Evolutionary conservation across 2,888 invertebrate genomes (phyloP).

Genomic region (Athetis lepigone): DNA sequence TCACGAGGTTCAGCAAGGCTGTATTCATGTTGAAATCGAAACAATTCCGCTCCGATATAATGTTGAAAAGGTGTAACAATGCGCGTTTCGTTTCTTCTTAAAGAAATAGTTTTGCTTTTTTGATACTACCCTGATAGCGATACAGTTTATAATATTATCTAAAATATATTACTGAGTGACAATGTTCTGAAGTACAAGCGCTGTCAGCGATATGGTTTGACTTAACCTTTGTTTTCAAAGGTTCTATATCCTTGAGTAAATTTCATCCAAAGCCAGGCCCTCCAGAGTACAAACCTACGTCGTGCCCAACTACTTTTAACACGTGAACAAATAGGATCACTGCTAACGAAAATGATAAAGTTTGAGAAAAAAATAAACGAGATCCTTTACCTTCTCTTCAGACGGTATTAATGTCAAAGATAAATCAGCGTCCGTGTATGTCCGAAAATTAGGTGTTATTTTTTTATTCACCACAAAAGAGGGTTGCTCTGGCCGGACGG

Average conservation of each 20-base stretch:
- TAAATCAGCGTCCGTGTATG: conserved; percentile 68
- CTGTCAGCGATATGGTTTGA: conserved; percentile 12
- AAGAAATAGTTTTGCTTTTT: conserved; percentile 32
- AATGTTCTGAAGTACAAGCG: background rate
- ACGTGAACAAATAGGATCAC: conserved; percentile 61
- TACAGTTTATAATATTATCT: conserved; percentile 21
- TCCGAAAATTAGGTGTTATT: conserved; percentile 68
- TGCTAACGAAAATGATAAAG: conserved; percentile 56
- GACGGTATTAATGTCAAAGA: conserved; percentile 69
- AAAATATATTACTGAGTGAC: background rate
- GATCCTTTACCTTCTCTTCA: conserved; percentile 66
- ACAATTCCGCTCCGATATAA: conserved; percentile 20
- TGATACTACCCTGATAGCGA: background rate
- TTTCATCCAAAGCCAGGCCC: conserved; percentile 25
- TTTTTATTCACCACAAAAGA: conserved; percentile 75
- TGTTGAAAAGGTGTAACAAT: conserved; percentile 25
- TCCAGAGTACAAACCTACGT: conserved; percentile 29
- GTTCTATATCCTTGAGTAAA: conserved; percentile 43
- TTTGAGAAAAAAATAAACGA: conserved; percentile 61
- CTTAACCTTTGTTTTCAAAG: conserved; percentile 51
- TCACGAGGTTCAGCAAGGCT: conserved; percentile 12
- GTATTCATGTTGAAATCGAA: conserved; percentile 25
- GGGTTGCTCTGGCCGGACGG: conserved; percentile 67
- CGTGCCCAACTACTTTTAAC: conserved; percentile 47
- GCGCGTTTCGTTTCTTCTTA: conserved; percentile 36